Conservation (phyloP, 2,888 invertebrate species). For the Cataglyphis livida region DNA sequence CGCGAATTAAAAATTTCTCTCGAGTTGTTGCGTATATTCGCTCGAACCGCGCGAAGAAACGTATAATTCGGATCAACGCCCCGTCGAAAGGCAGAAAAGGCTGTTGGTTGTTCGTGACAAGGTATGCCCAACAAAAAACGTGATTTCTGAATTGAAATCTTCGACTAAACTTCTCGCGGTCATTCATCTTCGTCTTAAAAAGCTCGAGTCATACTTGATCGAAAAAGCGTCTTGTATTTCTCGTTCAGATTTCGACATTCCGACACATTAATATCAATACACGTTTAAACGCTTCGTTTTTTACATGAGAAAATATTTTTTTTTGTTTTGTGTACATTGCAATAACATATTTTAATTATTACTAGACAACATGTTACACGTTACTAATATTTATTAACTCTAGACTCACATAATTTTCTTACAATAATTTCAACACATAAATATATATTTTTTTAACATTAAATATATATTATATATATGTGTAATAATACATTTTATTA, state of each 20-base stretch:
- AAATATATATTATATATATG: background rate
- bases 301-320: conserved; percentile 34
- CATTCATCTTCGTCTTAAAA: conserved; percentile 72
- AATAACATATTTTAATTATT: conserved; percentile 30
- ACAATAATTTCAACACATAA: background rate
- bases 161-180: conserved; percentile 63
- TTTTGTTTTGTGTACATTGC: background rate
- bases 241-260: conserved; percentile 30
- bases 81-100: conserved; percentile 39
- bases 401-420: background rate
- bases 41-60: conserved; percentile 20
- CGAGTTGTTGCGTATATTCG: conserved; percentile 56
- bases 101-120: conserved; percentile 64
- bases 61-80: conserved; percentile 37
- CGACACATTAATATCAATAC: conserved; percentile 56
- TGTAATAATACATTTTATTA: background rate
- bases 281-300: conserved; percentile 51
- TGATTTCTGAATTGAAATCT: conserved; percentile 72
- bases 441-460: background rate
- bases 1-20: conserved; percentile 71
- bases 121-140: conserved; percentile 69
- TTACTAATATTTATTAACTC: background rate
- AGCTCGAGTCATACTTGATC: conserved; percentile 70
- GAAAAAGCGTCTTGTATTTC: conserved; percentile 58
- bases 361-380: background rate